Percentiles rank a stretch among this genome's conserved stretches.
phyloP scores from a whole-genome alignment of 2,888 invertebrate species.

The Alsophila aescularia region DNA sequence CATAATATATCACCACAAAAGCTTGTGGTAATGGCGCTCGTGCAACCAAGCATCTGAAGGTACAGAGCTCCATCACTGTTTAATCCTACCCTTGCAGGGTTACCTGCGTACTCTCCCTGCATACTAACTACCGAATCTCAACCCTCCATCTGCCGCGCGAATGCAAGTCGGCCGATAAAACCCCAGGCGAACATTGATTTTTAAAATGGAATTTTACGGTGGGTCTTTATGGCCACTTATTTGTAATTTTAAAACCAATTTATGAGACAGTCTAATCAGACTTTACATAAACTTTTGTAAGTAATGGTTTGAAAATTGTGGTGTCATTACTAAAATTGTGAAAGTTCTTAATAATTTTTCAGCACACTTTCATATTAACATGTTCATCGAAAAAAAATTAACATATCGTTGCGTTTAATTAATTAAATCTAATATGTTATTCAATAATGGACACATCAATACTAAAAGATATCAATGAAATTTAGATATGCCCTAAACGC shows the following conservation, averaged over 20 bases:
- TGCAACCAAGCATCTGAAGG: too few relatives aligned
- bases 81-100: conserved; percentile 30
- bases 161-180: conserved; percentile 57
- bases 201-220: conserved; percentile 27
- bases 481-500: too few relatives aligned
- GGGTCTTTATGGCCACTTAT: conserved; percentile 10
- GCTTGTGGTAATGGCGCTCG: too few relatives aligned
- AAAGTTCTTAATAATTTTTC: not conserved
- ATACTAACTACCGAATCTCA: conserved; percentile 76
- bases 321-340: not conserved
- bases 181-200: conserved; percentile 68
- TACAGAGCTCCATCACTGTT: conserved; percentile 11
- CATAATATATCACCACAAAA: too few relatives aligned
- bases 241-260: conserved; percentile 38
- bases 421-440: too few relatives aligned
- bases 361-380: too few relatives aligned
- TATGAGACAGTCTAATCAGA: conserved; percentile 8
- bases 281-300: conserved; percentile 1
- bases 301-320: not conserved
- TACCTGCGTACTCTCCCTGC: conserved; percentile 52
- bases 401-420: too few relatives aligned
- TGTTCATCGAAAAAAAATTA: too few relatives aligned
- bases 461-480: too few relatives aligned
- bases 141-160: conserved; percentile 71
- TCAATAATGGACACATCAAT: not conserved